Evolutionary conservation across 2,113 vertebrate species (phyloP).

Genomic region (Urocitellus parryii): DNA sequence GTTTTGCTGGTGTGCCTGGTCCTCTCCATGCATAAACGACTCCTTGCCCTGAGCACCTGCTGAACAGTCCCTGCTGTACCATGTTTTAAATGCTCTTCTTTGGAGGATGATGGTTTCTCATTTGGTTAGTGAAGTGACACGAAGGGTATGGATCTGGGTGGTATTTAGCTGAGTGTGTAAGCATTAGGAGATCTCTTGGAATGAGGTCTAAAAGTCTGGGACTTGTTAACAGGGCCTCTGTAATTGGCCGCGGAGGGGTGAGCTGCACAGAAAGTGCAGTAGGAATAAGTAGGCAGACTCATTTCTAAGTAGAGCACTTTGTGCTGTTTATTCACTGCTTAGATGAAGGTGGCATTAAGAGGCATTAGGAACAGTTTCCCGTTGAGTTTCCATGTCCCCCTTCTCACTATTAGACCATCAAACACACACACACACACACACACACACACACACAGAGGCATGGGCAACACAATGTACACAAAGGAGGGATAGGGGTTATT

Average conservation of each 20-base stretch:
- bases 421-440: neutral
- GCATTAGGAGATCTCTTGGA: neutral
- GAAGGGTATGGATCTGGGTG: neutral
- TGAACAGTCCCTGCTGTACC: neutral
- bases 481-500: neutral
- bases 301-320: conserved; percentile 17
- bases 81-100: neutral
- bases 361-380: neutral
- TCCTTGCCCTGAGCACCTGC: neutral
- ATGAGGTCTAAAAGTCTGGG: neutral
- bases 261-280: neutral
- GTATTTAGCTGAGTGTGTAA: conserved; percentile 4
- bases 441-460: neutral
- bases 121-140: conserved; percentile 53
- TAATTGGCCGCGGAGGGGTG: neutral
- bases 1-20: neutral
- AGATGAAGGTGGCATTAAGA: neutral
- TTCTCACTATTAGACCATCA: neutral
- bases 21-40: neutral
- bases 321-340: neutral
- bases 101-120: neutral
- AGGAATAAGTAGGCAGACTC: neutral
- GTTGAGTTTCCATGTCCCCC: neutral
- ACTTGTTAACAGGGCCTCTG: neutral
- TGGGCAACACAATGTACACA: neutral